A percentile compares a stretch with the other conserved stretches of the same genome.
These are phyloP conservation scores for Ennomos fuscantarius DNA, from an alignment of 2,888 invertebrate species.

Conservation along the genomic window DNA sequence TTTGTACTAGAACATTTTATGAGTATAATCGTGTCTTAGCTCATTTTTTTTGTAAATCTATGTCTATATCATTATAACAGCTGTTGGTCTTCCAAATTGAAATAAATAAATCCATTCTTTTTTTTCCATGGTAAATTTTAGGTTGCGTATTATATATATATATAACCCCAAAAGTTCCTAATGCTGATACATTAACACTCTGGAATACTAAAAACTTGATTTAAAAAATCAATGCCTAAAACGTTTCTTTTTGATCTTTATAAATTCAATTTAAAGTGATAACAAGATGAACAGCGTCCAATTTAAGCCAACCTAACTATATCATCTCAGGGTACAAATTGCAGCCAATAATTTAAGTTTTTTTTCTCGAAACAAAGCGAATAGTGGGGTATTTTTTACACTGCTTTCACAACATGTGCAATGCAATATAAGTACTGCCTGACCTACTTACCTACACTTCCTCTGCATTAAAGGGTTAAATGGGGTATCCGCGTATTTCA, in stretches of 20 bases:
- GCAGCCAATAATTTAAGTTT: conserved; percentile 80
- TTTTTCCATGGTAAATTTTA: neutral
- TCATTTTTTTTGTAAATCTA: too few species aligned
- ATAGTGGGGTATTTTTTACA: conserved; percentile 76
- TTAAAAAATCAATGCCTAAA: too few species aligned
- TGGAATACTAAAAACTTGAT: too few species aligned
- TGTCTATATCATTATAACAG: too few species aligned
- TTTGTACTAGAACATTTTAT: too few species aligned
- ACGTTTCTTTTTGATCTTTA: too few species aligned
- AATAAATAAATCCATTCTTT: too few species aligned
- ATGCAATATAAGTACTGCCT: conserved; percentile 74
- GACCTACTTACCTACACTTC: conserved; percentile 83
- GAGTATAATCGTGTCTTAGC: too few species aligned
- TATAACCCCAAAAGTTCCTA: too few species aligned
- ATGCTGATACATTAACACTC: too few species aligned
- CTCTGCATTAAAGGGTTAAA: conserved; percentile 80
- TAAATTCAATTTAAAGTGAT: neutral
- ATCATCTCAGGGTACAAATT: conserved; percentile 74
- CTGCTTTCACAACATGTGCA: conserved; percentile 84
- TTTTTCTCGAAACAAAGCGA: conserved; percentile 76
- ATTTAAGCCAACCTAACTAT: conserved; percentile 49
- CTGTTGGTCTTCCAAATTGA: too few species aligned
- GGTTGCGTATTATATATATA: too few species aligned
- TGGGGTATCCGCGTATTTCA: conserved; percentile 72
- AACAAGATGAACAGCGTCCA: conserved; percentile 45